phyloP scores from a whole-genome alignment of 2,113 vertebrate species.

The Salvator merianae region DNA sequence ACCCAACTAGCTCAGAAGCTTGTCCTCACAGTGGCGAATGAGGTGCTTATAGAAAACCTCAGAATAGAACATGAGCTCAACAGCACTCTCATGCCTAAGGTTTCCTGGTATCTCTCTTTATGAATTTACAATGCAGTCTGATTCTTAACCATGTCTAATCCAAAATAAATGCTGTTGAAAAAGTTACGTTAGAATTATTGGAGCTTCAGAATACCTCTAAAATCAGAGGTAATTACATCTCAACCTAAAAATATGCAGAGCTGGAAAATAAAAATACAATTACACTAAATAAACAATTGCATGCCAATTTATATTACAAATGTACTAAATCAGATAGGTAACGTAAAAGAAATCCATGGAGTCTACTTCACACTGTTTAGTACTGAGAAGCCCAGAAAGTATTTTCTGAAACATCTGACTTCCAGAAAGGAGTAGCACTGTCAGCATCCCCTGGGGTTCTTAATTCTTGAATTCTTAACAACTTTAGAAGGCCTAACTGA shows the following conservation, averaged over 20 bases:
- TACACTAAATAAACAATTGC: not conserved
- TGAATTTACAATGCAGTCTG: too few species aligned
- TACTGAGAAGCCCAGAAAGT: not conserved
- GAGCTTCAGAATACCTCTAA: not conserved
- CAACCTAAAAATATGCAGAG: not conserved
- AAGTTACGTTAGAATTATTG: not conserved
- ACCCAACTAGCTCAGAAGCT: too few species aligned
- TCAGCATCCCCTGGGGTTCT: not conserved
- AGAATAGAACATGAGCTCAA: too few species aligned
- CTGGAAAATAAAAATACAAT: not conserved
- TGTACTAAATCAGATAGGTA: not conserved
- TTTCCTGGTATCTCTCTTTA: too few species aligned
- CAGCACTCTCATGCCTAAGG: too few species aligned
- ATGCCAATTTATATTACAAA: not conserved
- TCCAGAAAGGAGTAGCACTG: not conserved
- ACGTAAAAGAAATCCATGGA: not conserved
- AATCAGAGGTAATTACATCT: not conserved
- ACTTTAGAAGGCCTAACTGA: not conserved
- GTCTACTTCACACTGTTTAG: not conserved
- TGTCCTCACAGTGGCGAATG: too few species aligned
- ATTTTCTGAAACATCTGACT: not conserved
- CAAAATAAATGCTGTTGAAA: too few species aligned
- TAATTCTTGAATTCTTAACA: not conserved
- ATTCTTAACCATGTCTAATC: too few species aligned
- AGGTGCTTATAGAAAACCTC: too few species aligned